A percentile compares a stretch with the other conserved stretches of the same genome.
These are phyloP conservation scores for Aphelenchoides fujianensis DNA, from an alignment of 1,140 invertebrate genomes.

Conservation along the genomic window DNA sequence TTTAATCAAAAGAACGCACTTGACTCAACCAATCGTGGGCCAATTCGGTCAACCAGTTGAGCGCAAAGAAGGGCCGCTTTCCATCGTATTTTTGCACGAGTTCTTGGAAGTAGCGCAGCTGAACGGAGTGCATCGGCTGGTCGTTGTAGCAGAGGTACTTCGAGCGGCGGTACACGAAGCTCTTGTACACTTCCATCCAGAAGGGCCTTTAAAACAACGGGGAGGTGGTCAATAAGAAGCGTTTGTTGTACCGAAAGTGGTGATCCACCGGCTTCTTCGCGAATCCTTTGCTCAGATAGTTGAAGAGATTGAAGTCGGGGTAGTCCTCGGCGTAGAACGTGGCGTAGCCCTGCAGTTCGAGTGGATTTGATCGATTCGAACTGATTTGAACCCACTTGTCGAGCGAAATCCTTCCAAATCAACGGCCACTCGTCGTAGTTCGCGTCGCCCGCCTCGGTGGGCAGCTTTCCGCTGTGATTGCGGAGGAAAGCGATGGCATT, in stretches of 20 bases:
- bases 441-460: slow-evolving; percentile 62
- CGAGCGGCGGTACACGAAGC: slow-evolving; percentile 48
- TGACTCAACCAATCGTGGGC: slow-evolving; percentile 60
- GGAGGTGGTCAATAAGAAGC: slow-evolving; percentile 15
- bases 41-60: slow-evolving; percentile 59
- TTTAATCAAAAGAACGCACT: slow-evolving; percentile 26
- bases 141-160: slow-evolving; percentile 54
- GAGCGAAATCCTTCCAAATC: slow-evolving; percentile 75
- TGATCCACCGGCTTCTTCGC: slow-evolving; percentile 44
- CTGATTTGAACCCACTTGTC: slow-evolving; percentile 65
- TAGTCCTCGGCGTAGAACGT: slow-evolving; percentile 61
- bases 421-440: slow-evolving; percentile 73
- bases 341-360: slow-evolving; percentile 17
- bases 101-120: slow-evolving; percentile 51
- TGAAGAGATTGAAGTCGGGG: slow-evolving; percentile 54
- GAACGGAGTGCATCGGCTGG: slow-evolving; percentile 41
- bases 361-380: too few species aligned
- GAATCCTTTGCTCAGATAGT: slow-evolving; percentile 49
- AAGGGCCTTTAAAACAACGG: too few species aligned
- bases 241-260: slow-evolving; percentile 45
- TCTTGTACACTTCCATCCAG: slow-evolving; percentile 50
- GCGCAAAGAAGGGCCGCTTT: slow-evolving; percentile 49
- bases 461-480: slow-evolving; percentile 27
- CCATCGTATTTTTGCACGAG: slow-evolving; percentile 51
- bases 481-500: slow-evolving; percentile 53